Base-by-base conservation (phyloP, 2,888 invertebrate species). In the Andrena trimmerana region DNA sequence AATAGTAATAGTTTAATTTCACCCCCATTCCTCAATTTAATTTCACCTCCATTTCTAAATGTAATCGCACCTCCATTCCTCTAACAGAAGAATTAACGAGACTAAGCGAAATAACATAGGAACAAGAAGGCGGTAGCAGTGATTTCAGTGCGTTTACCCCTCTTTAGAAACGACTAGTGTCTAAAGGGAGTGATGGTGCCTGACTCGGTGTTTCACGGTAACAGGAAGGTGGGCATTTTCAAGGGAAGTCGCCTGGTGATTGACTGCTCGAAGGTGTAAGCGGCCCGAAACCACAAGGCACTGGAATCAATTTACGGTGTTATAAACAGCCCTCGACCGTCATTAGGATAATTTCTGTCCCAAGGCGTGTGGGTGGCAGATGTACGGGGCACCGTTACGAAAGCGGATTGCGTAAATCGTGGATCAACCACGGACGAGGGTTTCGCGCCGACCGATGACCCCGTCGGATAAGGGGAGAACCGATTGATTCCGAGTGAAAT, bases 351-450 rank as follows among this genome's bases (percentile, higher is more conserved):
- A 92, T 92, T 91, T 85, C 89, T 91, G 92, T 92, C 91, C 92
- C 90, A 90, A 90, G 92, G 92, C 91, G 88, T 89, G 92, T 91
- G 91, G 91, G 91, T 91, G 92, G 92, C 92, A 92, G 92, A 92
- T 92, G 92, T 86, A 86, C 85, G 83, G 78, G 78, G 84, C 83
- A 86, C 85, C 86, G 83, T 88, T 87, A 84, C 87, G 86, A 91
- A 91, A 91, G 83, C 68, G 76, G 86, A 91, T 90, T 89, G 89
- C 86, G 88, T 88, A 89, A 91, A 87, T 89, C 85, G 90, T 86
- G 87, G 89, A 90, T 91, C 90, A 90, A 90, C 86, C 74, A 85
- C 73, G 83, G 72, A 72, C 80, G 70, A 86, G 83, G 79, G 83
- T 83, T 81, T 81, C 81, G 68, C 81, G 62, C 6, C 81, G 88